These are phyloP conservation scores for Lateolabrax maculatus DNA, from an alignment of 2,797 vertebrate species.

Conservation along the genomic window DNA sequence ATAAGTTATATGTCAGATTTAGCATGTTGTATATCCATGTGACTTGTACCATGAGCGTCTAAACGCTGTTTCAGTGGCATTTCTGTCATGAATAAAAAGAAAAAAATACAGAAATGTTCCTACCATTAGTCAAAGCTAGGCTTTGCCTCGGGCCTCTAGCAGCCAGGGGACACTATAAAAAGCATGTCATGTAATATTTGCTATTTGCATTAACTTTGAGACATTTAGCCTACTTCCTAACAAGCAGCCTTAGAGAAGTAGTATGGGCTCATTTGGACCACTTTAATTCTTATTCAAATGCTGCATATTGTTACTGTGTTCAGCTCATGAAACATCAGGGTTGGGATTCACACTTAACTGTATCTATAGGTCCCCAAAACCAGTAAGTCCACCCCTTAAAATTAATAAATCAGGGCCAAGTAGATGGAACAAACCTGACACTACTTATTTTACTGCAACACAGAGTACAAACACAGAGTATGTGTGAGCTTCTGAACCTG, in stretches of 20 bases:
- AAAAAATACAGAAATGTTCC: not conserved
- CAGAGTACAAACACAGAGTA: not conserved
- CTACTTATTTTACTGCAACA: not conserved
- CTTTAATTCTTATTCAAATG: not conserved
- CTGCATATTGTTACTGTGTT: not conserved
- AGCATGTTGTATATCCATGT: not conserved
- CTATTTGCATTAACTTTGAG: not conserved
- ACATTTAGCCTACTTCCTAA: not conserved
- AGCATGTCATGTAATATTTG: not conserved
- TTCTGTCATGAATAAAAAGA: not conserved
- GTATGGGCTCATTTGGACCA: not conserved
- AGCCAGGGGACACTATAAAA: not conserved
- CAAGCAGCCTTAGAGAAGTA: not conserved
- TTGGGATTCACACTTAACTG: not conserved
- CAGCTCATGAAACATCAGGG: not conserved
- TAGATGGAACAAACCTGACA: not conserved
- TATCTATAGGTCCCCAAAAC: not conserved
- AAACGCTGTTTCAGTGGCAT: not conserved
- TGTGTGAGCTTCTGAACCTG: not conserved
- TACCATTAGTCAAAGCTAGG: not conserved
- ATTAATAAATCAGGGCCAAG: not conserved
- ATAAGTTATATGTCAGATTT: conserved; percentile 6
- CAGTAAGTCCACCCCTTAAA: not conserved
- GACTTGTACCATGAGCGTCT: not conserved
- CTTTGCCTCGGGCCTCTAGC: not conserved